These are phyloP conservation scores for Limulus polyphemus DNA, from an alignment of 2,888 invertebrate genomes.

Conservation along the genomic window DNA sequence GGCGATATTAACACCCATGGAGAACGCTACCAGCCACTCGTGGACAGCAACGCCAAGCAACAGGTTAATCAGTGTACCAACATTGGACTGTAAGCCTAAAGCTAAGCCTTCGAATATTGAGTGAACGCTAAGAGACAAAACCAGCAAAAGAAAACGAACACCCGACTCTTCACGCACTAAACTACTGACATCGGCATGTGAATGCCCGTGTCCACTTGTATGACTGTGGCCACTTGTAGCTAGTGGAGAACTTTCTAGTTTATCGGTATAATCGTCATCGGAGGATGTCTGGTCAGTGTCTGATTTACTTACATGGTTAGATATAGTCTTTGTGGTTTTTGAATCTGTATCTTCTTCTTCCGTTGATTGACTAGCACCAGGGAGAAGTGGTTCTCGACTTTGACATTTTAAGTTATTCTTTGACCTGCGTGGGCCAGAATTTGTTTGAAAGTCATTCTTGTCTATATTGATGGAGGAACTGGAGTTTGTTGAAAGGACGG, in stretches of 20 bases:
- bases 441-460: neutral
- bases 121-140: slow-evolving; percentile 31
- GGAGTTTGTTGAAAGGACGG: neutral
- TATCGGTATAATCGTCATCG: neutral
- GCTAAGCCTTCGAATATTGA: slow-evolving; percentile 34
- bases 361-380: neutral
- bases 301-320: no score
- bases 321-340: neutral
- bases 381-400: neutral
- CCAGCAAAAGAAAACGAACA: slow-evolving; percentile 29
- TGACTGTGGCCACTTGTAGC: slow-evolving; percentile 7
- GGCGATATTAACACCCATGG: slow-evolving; percentile 31
- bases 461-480: neutral
- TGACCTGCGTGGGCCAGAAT: no score
- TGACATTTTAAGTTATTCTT: no score
- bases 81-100: slow-evolving; percentile 31
- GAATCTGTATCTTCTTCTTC: neutral
- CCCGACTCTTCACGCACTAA: slow-evolving; percentile 12
- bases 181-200: slow-evolving; percentile 17
- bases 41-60: slow-evolving; percentile 31
- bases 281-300: neutral
- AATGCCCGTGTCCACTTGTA: slow-evolving; percentile 19
- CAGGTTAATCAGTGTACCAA: slow-evolving; percentile 25
- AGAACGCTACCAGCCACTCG: slow-evolving; percentile 31
- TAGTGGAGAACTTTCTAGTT: neutral